These are phyloP conservation scores for Timandra comae DNA, from an alignment of 2,888 invertebrate species.

Conservation along the genomic window DNA sequence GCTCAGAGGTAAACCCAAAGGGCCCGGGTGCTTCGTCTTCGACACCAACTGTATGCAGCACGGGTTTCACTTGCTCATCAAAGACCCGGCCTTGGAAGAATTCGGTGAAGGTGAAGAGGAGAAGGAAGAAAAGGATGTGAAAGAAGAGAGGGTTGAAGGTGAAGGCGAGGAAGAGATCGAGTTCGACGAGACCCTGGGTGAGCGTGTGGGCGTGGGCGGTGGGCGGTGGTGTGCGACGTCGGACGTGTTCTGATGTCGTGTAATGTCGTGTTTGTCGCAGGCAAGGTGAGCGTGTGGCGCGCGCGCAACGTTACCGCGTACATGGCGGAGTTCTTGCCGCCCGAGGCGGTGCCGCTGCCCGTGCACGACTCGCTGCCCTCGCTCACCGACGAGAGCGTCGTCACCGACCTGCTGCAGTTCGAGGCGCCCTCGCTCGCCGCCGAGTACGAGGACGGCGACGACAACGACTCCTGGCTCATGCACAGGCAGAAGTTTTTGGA, in stretches of 20 bases:
- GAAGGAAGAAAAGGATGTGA: conserved; percentile 49
- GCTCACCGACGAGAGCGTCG: conserved; percentile 51
- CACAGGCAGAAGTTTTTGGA: conserved; percentile 64
- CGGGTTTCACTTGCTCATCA: conserved; percentile 80
- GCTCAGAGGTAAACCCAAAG: conserved; percentile 81
- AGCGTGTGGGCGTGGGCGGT: too few relatives aligned
- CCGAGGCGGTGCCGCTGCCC: conserved; percentile 81
- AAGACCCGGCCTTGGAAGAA: conserved; percentile 67
- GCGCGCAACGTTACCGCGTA: conserved; percentile 81
- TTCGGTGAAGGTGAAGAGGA: conserved; percentile 64
- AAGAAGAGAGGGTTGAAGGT: conserved; percentile 58
- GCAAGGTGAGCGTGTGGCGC: conserved; percentile 79
- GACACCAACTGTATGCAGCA: conserved; percentile 86
- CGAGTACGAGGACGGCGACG: conserved; percentile 60
- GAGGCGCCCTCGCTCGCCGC: conserved; percentile 41
- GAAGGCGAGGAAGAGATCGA: conserved; percentile 56
- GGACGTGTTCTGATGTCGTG: too few relatives aligned
- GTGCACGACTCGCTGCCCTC: conserved; percentile 80
- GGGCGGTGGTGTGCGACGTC: too few relatives aligned
- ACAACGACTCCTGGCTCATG: conserved; percentile 61
- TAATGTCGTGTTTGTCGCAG: conserved; percentile 34
- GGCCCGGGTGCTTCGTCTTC: conserved; percentile 85
- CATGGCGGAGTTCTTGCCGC: conserved; percentile 82
- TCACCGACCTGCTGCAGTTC: conserved; percentile 61
- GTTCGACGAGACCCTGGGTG: conserved; percentile 57